Percentiles rank a stretch among this genome's conserved stretches.
Conservation (phyloP, 37 sponge, comb jelly and placozoan genomes). For the Ephydatia muelleri region DNA sequence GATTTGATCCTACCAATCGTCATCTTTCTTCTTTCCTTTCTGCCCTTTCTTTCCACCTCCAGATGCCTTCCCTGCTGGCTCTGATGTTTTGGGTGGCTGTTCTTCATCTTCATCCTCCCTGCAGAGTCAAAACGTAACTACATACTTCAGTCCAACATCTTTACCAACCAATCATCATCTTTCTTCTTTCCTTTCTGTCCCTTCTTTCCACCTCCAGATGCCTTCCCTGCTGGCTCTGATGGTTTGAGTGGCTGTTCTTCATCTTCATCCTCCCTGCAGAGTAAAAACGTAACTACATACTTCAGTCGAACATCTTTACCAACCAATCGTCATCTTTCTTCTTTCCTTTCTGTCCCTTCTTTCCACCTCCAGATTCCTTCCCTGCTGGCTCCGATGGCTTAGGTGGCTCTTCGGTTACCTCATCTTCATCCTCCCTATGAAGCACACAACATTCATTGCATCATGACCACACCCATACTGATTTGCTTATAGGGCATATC, state of each 20-base stretch:
- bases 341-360: background rate
- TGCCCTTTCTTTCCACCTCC: conserved; percentile 18
- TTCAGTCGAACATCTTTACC: background rate
- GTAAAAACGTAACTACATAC: too few relatives aligned
- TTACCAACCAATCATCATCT: background rate
- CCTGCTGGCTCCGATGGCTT: background rate
- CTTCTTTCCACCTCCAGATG: too few relatives aligned
- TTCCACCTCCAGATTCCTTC: conserved; percentile 1
- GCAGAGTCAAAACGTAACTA: too few relatives aligned
- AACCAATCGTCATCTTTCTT: background rate
- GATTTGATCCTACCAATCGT: background rate
- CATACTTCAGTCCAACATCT: too few relatives aligned
- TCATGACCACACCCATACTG: too few relatives aligned
- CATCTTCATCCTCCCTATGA: background rate
- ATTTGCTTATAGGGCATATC: too few relatives aligned
- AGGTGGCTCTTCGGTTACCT: background rate
- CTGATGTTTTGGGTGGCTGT: background rate
- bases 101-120: too few relatives aligned
- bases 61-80: conserved; percentile 7
- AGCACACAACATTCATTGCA: too few relatives aligned
- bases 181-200: too few relatives aligned
- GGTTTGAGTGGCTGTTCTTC: too few relatives aligned
- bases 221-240: too few relatives aligned
- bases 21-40: conserved; percentile 24
- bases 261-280: too few relatives aligned